Percentiles rank a stretch among this genome's conserved stretches.
phyloP scores from a whole-genome alignment of 2,113 vertebrate species.

The Pituophis catenifer region DNA sequence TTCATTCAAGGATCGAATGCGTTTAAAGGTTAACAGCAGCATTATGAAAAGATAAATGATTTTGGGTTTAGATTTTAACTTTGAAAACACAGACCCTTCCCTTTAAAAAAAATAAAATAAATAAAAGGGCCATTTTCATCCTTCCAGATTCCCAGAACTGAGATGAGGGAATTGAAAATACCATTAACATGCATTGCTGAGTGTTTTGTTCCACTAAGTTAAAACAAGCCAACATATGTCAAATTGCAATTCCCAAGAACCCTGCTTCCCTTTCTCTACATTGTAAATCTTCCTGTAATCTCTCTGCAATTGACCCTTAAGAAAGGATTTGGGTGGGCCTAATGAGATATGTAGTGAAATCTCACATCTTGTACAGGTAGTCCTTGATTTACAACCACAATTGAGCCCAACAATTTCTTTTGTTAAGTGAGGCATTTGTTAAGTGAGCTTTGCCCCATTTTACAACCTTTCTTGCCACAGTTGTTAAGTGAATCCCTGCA shows the following conservation, averaged over 20 bases:
- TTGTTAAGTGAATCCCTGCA: neutral
- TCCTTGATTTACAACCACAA: neutral
- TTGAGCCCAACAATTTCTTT: neutral
- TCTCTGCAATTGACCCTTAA: neutral
- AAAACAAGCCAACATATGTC: constrained; percentile 19
- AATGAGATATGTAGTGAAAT: neutral
- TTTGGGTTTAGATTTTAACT: constrained; percentile 23
- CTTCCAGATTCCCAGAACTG: neutral
- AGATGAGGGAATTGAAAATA: constrained; percentile 18
- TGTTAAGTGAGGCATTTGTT: neutral
- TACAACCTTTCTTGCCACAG: neutral
- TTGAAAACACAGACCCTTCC: neutral
- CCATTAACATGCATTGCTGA: neutral
- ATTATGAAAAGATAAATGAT: constrained; percentile 17
- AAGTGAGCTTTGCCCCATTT: neutral
- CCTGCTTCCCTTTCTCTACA: neutral
- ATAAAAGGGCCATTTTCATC: neutral
- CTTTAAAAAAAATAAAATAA: neutral
- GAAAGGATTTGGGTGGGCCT: neutral
- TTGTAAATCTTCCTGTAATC: constrained; percentile 19
- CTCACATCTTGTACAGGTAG: neutral
- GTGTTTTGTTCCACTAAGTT: constrained; percentile 4
- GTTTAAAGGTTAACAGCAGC: constrained; percentile 32
- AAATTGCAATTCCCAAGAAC: neutral
- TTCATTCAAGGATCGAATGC: constrained; percentile 18